Evolutionary conservation across 2,113 vertebrate genomes (phyloP), one percentile per base, ranked within the genome.

Genomic region (Sardina pilchardus): DNA sequence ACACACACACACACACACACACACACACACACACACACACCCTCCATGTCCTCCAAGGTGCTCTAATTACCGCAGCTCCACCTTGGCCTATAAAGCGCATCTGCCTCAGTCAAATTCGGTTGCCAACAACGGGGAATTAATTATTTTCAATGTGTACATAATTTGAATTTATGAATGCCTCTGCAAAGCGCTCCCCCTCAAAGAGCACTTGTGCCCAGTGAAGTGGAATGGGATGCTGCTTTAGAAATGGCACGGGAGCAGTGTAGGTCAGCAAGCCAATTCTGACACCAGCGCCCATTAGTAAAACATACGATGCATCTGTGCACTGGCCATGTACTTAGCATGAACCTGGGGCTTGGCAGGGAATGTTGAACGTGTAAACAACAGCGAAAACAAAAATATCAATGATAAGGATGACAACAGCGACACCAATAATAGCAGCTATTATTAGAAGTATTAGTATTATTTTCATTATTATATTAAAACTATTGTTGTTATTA

Each of bases 141-240:
- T 90, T 90, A 90, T 88, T 91, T 90, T 88, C 67, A 56, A 93
- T 85, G 81, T 81, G 82, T 75, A 84, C 84, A 82, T 88, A 89
- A 85, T 91, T 91, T 88, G 85, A 89, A 87, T 89, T 17, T 53
- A 45, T 24, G 83, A 45, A 82, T 87, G 67, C 82, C 87, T 88
- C 24, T 80, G 48, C 67, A 88, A 85, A 87, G 88, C 59, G 84
- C 5, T 44, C 0, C 53, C 82, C 50, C 44, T 87, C 43, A 5
- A 87, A 67, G 24, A 34, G 81, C 81, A 63, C 43, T 30, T 10
- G 8, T 30, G 83, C n/a, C 47, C 36, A 83, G 82, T 84, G 89
- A 84, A 89, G 34, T 30, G 81, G 14, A 86, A 81, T 2, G 63
- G 75, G 59, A 59, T 59, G 50, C 81, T 44, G 44, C 50, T 56